Conservation (phyloP, 1,140 invertebrate genomes). For the Pseudomyrmex sp. region DNA sequence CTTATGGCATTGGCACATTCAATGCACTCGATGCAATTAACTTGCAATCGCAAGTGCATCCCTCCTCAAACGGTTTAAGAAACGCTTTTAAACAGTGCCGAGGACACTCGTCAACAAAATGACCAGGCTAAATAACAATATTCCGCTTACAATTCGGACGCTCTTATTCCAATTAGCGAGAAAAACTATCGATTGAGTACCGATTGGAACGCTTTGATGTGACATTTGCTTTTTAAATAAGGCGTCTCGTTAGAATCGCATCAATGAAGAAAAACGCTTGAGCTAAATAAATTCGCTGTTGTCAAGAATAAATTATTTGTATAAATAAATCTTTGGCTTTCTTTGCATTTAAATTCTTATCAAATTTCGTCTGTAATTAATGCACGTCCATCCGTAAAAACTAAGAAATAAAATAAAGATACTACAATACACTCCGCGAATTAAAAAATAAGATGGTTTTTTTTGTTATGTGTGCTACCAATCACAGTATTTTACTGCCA, state of each 20-base stretch:
- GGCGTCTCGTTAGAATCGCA: conserved; percentile 19
- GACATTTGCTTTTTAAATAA: conserved; percentile 51
- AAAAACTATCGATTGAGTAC: conserved; percentile 61
- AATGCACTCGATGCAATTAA: conserved; percentile 61
- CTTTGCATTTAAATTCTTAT: background rate
- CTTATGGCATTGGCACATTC: conserved; percentile 64
- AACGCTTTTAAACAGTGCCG: conserved; percentile 38
- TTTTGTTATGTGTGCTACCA: background rate
- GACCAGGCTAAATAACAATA: conserved; percentile 26
- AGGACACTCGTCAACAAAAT: conserved; percentile 38
- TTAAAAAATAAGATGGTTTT: background rate
- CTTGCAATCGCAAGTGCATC: conserved; percentile 23
- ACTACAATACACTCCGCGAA: background rate
- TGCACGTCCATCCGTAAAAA: too few relatives aligned
- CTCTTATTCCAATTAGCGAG: conserved; percentile 62
- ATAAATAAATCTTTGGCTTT: background rate
- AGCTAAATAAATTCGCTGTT: conserved; percentile 30
- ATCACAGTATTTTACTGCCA: background rate
- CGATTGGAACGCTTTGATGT: conserved; percentile 50
- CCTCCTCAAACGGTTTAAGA: conserved; percentile 47
- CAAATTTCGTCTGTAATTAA: conserved; percentile 4
- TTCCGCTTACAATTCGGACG: conserved; percentile 7
- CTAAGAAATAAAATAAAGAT: background rate
- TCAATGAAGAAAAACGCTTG: conserved; percentile 15
- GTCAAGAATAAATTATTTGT: conserved; percentile 7